Base-by-base conservation (phyloP, 1,140 invertebrate species). In the Danaus melanippus region DNA sequence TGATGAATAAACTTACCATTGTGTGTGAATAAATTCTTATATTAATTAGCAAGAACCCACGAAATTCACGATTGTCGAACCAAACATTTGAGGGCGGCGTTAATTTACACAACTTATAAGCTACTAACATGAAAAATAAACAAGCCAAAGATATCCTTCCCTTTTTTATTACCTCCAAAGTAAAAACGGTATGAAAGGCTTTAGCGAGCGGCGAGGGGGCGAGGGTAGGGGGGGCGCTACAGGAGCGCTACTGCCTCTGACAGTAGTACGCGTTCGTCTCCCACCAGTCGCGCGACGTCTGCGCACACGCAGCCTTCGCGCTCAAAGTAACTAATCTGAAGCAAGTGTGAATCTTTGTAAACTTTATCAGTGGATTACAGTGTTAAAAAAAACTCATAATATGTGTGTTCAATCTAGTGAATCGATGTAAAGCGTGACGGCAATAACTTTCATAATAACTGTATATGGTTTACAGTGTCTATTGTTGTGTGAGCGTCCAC, bases 61-160 rank as follows among this genome's bases (percentile, higher is more conserved):
- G 61, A 77, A 76, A 76, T 76, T 73, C 71, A 73, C 53, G 67
- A 68, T 64, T 32, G 21, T 32, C 46, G 50, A 12, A 51, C 12
- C 15, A 51, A 60, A 60, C 12, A 15, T 53, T 52, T 11, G 50
- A 62, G 55, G 60, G 60, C 50, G 50, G 46, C 43, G 55, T 57
- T 57, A 55, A 60, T 60, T 60, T 55, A 83, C 75, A 83, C 68
- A 69, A 81, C 78, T 73, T 81, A 81, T 82, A 79, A 74, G 78
- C 78, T 81, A 81, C 78, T 84, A 84, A 84, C 79, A 82, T 60
- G 76, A 79, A 82, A 85, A 85, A 85, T 83, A 83, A 85, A 85
- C 78, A 85, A 85, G 71, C 53, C 66, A 63, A 64, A 63, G 69
- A 80, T 83, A 83, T 83, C 75, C 68, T 73, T 74, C 74, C 78